Evolutionary conservation across 2,797 vertebrate species (phyloP).

Genomic region (Hozukius guyotensis): DNA sequence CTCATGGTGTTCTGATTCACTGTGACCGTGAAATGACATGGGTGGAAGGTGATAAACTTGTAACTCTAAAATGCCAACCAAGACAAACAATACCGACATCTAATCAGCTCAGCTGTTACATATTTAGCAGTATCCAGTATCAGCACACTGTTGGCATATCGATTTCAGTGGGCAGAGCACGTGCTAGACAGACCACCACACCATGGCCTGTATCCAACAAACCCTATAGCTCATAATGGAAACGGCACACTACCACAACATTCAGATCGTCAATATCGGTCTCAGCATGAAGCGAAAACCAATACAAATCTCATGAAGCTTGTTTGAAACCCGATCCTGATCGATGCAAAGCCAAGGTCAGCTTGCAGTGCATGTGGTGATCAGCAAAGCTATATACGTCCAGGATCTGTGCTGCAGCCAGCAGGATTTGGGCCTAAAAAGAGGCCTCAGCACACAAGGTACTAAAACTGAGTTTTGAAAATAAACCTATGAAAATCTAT

Average conservation of each 20-base stretch:
- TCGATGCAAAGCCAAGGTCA: conserved; percentile 62
- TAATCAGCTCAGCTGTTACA: conserved; percentile 4
- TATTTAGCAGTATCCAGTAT: not conserved
- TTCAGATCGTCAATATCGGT: conserved; percentile 39
- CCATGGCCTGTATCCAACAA: not conserved
- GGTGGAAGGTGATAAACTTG: not conserved
- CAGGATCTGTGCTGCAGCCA: conserved; percentile 15
- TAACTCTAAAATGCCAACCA: not conserved
- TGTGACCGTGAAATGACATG: not conserved
- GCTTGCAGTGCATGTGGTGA: conserved; percentile 16
- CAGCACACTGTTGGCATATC: conserved; percentile 26
- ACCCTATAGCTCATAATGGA: conserved; percentile 2
- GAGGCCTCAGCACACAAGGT: not conserved
- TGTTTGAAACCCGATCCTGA: conserved; percentile 56
- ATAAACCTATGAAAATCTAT: not conserved
- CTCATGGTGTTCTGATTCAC: not conserved
- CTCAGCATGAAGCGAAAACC: conserved; percentile 55
- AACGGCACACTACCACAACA: conserved; percentile 28
- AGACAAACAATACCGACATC: not conserved
- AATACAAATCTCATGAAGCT: conserved; percentile 43
- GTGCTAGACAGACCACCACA: not conserved
- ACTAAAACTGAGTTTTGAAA: not conserved
- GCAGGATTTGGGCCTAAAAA: not conserved
- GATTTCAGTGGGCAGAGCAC: conserved; percentile 1
- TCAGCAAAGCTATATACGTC: conserved; percentile 9